Conservation (phyloP, 2,797 vertebrate species). For the Intellagama lesueurii region DNA sequence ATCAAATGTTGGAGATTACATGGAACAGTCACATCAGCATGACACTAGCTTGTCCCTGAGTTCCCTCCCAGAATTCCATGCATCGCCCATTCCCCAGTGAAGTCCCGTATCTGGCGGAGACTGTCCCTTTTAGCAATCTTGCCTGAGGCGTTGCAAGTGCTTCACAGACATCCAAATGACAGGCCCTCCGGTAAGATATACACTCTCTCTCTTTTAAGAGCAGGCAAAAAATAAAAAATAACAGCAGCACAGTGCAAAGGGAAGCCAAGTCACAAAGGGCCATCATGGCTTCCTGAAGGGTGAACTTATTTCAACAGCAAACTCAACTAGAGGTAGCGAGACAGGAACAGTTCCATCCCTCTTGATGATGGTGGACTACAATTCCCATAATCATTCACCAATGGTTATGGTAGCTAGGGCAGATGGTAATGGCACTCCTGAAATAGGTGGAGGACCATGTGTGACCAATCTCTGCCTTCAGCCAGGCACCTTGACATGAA, state of each 20-base stretch:
- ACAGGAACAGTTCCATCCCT: background rate
- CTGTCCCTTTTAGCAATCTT: background rate
- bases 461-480: too few species aligned
- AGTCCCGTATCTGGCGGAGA: background rate
- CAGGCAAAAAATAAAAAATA: background rate
- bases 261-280: background rate
- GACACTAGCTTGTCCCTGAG: background rate
- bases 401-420: too few species aligned
- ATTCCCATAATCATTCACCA: too few species aligned
- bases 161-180: background rate
- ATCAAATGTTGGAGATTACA: background rate
- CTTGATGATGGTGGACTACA: background rate
- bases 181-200: background rate
- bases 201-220: background rate
- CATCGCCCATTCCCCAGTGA: background rate
- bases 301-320: background rate
- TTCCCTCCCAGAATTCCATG: conserved; percentile 10
- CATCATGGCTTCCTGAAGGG: too few species aligned
- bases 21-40: background rate
- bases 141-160: background rate
- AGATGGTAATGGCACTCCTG: too few species aligned
- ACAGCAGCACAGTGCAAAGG: background rate
- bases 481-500: too few species aligned
- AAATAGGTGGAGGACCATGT: too few species aligned
- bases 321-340: background rate